A percentile compares a stretch with the other conserved stretches of the same genome.
phyloP scores from a whole-genome alignment of 1,140 invertebrate species.

The Sipha flava region DNA sequence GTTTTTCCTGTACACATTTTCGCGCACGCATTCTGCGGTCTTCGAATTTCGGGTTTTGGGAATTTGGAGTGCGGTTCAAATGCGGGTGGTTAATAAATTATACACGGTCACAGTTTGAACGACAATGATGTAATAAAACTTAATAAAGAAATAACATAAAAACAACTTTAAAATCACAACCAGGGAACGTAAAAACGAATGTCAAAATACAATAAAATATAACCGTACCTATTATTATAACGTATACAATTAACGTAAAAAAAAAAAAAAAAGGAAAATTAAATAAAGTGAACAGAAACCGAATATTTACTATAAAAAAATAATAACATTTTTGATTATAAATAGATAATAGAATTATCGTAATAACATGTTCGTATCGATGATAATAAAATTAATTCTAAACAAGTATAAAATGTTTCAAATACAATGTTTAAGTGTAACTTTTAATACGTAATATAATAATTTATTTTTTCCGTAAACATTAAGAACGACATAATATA shows the following conservation, averaged over 20 bases:
- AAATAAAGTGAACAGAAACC: neutral
- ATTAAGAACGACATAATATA: constrained; percentile 5
- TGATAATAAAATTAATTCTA: constrained; percentile 23
- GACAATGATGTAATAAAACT: constrained; percentile 29
- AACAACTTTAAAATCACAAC: constrained; percentile 30
- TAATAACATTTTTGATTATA: neutral
- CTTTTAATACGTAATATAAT: constrained; percentile 2
- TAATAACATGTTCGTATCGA: constrained; percentile 8
- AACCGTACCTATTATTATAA: neutral
- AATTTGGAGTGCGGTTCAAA: no score
- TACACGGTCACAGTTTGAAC: neutral
- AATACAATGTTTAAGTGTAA: constrained; percentile 28
- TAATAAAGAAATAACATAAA: constrained; percentile 27
- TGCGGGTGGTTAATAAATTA: no score
- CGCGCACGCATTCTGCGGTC: no score
- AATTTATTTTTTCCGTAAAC: neutral
- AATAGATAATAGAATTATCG: constrained; percentile 21
- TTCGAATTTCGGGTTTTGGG: no score
- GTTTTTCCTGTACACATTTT: no score
- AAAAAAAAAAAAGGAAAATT: neutral
- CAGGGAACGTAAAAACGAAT: constrained; percentile 17
- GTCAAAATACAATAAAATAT: neutral
- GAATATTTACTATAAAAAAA: neutral
- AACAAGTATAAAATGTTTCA: constrained; percentile 27
- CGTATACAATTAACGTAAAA: neutral